phyloP scores from a whole-genome alignment of 37 sponge, comb jelly and placozoan genomes.

The Geodia barretti region DNA sequence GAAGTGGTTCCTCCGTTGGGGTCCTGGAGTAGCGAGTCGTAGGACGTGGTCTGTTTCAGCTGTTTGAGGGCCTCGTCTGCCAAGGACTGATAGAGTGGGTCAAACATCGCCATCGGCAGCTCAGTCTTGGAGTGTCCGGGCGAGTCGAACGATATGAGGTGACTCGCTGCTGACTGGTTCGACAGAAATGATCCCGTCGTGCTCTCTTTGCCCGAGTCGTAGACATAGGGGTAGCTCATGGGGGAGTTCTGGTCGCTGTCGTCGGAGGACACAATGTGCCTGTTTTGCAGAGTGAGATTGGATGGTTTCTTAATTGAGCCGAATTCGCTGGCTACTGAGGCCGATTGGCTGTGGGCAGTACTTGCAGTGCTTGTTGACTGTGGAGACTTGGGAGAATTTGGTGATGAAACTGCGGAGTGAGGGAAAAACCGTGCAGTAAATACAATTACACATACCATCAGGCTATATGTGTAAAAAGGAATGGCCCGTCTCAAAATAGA shows the following conservation, averaged over 20 bases:
- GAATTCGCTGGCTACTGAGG: not conserved
- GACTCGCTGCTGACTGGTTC: conserved; percentile 13
- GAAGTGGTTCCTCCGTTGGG: not conserved
- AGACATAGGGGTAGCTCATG: conserved; percentile 18
- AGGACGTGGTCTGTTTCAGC: not conserved
- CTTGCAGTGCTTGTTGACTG: not conserved
- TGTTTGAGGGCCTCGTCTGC: not conserved
- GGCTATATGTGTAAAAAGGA: too few species aligned
- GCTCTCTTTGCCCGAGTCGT: conserved; percentile 57
- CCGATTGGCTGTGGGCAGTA: not conserved
- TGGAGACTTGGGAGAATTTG: not conserved
- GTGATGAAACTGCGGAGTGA: not conserved
- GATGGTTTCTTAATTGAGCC: not conserved
- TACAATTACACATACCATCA: too few species aligned
- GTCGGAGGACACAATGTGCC: not conserved
- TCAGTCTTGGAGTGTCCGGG: not conserved
- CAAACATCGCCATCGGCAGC: conserved; percentile 11
- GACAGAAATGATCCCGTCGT: conserved; percentile 44
- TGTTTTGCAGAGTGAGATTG: not conserved
- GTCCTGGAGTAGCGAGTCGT: conserved; percentile 36
- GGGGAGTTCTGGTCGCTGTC: conserved; percentile 46
- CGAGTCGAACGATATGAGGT: conserved; percentile 29
- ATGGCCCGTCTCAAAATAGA: too few species aligned
- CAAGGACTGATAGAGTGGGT: conserved; percentile 18
- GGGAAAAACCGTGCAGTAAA: too few species aligned